Base-by-base conservation (phyloP, 1,140 invertebrate genomes). In the Zelostemma sp. region DNA sequence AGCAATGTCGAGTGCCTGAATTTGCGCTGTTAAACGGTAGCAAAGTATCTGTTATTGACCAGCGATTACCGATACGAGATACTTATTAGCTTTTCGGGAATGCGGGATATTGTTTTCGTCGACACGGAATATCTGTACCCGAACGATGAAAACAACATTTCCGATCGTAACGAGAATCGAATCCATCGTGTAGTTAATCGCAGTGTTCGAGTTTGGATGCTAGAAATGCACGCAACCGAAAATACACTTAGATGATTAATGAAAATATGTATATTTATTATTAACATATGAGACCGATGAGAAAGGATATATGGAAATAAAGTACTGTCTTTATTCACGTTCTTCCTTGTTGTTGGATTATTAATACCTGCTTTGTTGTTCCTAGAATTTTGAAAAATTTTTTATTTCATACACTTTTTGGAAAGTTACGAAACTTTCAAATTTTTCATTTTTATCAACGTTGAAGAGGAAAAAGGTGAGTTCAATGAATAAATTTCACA, bases 261-360 rank as follows among this genome's bases (percentile, higher is more conserved):
- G 65, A 76, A 76, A 76, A 76, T 72, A 75, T 43, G 57, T 77
- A 75, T 80, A 82, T 82, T 82, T 79, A 80, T 80, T 79, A 79
- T 80, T 75, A 76, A 73, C 77, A 79, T 79, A 75, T 74, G 68
- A 78, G 8, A 78, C 49, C 69, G 74, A 77, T 64, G 64, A 76
- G 72, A 47, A 72, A 69, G 67, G 75, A 73, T 77, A 81, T 79
- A 81, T 79, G 70, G 68, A 79, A 82, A 82, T 80, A 80, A 82
- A 80, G 68, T 78, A 77, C 70, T 81, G 75, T 82, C 80, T 82
- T 79, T 81, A 82, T 82, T 80, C 74, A 80, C 65, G 75, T 76
- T 75, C 73, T 64, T 54, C 41, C 49, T 47, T 49, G 66, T 31
- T 62, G 31, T 56, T 67, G 45, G 53, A 51, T 59, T 65, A 40